Evolutionary conservation across 2,113 vertebrate genomes (phyloP).

Genomic region (Mus spicilegus): DNA sequence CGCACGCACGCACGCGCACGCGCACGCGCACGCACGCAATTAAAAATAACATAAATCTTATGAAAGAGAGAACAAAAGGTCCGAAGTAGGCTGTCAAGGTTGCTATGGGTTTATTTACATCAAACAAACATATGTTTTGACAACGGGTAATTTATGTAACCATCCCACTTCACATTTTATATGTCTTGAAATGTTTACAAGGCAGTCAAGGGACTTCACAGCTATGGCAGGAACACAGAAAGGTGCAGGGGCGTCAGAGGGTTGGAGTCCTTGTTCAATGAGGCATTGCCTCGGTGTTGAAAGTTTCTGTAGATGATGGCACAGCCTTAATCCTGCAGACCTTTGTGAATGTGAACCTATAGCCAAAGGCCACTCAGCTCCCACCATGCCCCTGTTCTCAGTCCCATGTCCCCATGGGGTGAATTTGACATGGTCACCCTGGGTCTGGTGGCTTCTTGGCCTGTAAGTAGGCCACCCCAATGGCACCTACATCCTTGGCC

Average conservation of each 20-base stretch:
- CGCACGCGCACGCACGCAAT: not conserved
- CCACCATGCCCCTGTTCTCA: not conserved
- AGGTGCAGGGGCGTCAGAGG: not conserved
- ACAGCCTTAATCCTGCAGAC: too few relatives aligned
- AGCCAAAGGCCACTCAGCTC: not conserved
- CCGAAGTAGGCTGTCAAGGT: not conserved
- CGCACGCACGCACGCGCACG: not conserved
- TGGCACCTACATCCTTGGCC: fast-evolving
- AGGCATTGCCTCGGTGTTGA: too few relatives aligned
- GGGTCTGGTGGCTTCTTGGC: not conserved
- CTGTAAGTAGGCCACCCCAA: too few relatives aligned
- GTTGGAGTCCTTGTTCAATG: not conserved
- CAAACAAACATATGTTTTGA: not conserved
- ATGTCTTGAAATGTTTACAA: not conserved
- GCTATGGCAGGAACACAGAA: fast-evolving
- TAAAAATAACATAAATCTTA: not conserved
- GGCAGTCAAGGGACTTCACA: not conserved
- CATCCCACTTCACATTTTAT: too few relatives aligned
- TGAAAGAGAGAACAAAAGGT: not conserved
- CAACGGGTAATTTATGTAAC: too few relatives aligned
- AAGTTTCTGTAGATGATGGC: not conserved
- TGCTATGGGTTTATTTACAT: not conserved
- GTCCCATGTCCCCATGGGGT: not conserved
- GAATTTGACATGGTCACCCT: not conserved
- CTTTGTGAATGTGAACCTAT: not conserved